phyloP scores from a whole-genome alignment of 2,797 vertebrate species.

The Streptopelia turtur region DNA sequence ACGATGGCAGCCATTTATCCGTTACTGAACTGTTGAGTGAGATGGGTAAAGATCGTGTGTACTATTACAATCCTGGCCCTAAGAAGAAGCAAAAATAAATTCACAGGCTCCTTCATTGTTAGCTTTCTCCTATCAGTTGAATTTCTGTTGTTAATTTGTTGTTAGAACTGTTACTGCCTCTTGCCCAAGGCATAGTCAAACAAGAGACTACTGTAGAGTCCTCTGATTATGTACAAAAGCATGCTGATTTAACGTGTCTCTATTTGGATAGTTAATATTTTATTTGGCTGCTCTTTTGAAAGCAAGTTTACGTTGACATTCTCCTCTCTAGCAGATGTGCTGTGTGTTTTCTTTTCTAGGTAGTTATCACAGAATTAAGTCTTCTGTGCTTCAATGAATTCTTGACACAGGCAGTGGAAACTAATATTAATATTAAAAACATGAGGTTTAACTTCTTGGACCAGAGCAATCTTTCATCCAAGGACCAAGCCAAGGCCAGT shows the following conservation, averaged over 20 bases:
- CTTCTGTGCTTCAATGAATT: background rate
- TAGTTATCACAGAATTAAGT: background rate
- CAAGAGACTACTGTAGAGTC: background rate
- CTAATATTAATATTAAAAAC: background rate
- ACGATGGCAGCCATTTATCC: background rate
- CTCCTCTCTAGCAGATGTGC: background rate
- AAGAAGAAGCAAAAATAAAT: background rate
- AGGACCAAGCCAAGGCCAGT: background rate
- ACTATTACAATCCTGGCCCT: background rate
- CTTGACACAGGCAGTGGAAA: background rate
- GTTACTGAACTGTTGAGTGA: background rate
- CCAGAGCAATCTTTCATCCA: background rate
- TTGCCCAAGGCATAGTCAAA: constrained; percentile 3
- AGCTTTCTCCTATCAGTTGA: background rate
- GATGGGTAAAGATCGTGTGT: background rate
- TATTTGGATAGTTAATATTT: constrained; percentile 52
- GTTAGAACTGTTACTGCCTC: background rate
- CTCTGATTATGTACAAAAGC: background rate
- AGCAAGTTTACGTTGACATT: background rate
- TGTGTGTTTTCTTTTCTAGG: background rate
- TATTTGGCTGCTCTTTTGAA: background rate
- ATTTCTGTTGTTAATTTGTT: constrained; percentile 14
- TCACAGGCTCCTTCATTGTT: background rate
- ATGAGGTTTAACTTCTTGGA: background rate
- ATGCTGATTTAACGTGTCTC: constrained; percentile 28